These are phyloP conservation scores for Hoplodrina ambigua DNA, from an alignment of 2,888 invertebrate genomes.

Conservation along the genomic window DNA sequence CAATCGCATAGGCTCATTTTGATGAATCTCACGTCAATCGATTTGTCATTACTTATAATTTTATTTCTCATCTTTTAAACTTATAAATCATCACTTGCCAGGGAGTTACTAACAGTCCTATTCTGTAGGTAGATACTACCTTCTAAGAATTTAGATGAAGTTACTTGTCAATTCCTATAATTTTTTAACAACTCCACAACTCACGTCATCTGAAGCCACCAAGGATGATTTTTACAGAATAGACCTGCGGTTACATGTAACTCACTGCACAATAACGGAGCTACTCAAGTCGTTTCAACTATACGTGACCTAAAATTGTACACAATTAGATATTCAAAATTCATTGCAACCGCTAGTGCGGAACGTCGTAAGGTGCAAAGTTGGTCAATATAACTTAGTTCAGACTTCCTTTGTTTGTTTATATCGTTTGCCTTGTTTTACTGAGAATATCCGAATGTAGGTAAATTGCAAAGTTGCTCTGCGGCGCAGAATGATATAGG, in stretches of 20 bases:
- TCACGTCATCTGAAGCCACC: not conserved
- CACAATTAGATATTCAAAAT: slow-evolving; percentile 66
- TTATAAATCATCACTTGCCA: no score
- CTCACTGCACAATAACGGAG: slow-evolving; percentile 7
- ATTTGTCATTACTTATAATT: no score
- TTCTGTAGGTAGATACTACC: no score
- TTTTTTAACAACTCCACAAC: not conserved
- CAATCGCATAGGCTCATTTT: no score
- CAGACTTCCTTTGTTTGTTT: slow-evolving; percentile 71
- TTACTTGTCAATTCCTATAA: no score
- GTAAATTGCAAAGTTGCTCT: slow-evolving; percentile 67
- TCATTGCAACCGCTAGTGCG: slow-evolving; percentile 62
- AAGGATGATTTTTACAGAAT: not conserved
- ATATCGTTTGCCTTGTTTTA: slow-evolving; percentile 72
- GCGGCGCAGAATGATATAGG: slow-evolving; percentile 55
- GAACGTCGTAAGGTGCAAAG: slow-evolving; percentile 69
- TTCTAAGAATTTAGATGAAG: no score
- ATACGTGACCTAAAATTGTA: slow-evolving; percentile 59
- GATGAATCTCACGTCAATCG: no score
- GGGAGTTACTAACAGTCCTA: no score
- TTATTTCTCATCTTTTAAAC: no score
- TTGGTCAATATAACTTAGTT: slow-evolving; percentile 77
- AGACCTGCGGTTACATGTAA: not conserved
- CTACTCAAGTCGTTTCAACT: slow-evolving; percentile 39
- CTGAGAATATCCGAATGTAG: slow-evolving; percentile 68